phyloP scores from a whole-genome alignment of 2,797 vertebrate genomes.

The Picus viridis region DNA sequence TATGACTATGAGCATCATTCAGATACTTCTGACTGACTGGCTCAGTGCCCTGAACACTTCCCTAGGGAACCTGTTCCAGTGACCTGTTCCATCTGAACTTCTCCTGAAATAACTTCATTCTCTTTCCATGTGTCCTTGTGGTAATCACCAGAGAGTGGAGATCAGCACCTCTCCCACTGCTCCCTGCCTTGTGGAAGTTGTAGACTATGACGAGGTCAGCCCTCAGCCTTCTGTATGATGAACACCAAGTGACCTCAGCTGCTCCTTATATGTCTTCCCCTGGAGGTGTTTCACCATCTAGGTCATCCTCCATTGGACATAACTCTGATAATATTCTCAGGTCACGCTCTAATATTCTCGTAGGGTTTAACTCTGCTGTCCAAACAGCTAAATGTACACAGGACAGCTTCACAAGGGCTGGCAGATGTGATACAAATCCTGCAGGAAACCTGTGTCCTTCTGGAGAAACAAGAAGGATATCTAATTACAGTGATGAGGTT shows the following conservation, averaged over 20 bases:
- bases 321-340: too few relatives aligned
- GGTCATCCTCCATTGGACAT: neutral
- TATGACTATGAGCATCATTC: rapidly evolving
- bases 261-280: rapidly evolving
- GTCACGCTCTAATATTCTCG: neutral
- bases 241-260: neutral
- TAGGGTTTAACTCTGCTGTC: neutral
- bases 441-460: neutral
- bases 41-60: neutral
- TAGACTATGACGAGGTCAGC: rapidly evolving
- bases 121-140: rapidly evolving
- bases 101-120: neutral
- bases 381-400: rapidly evolving
- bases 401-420: neutral
- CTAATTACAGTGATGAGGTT: neutral
- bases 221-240: neutral
- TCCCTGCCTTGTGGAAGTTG: rapidly evolving
- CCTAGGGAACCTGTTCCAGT: neutral
- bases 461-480: neutral
- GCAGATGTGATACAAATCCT: neutral
- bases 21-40: neutral
- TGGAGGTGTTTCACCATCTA: neutral
- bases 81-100: rapidly evolving
- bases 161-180: rapidly evolving
- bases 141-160: neutral